Evolutionary conservation across 37 sponge, comb jelly and placozoan species (phyloP), one percentile per base, ranked within the genome.

Genomic region (Ianthella basta): DNA sequence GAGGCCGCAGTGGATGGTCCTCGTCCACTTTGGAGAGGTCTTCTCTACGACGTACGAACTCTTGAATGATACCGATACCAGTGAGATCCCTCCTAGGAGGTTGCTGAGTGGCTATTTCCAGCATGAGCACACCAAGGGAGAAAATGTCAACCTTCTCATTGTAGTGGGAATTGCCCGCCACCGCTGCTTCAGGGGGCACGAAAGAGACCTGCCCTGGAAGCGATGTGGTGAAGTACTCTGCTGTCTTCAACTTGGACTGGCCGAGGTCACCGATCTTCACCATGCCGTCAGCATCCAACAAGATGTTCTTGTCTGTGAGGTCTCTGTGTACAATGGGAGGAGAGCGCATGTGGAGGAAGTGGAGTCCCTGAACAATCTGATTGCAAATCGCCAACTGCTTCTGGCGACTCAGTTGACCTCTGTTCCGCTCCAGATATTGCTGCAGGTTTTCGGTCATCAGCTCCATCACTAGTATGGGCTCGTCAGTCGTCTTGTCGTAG

Each of bases 41-140:
- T 6, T 44, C 59, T 12, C 33, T 32, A 1, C 87, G 87, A 67
- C 87, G 79, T 10, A 82, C 81, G 16, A 69, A 23, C 63, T 87
- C 87, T 20, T 72, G 82, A 34, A 80, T 60, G 18, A 60, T 37
- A 20, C 73, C 41, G 36, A 72, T 72, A 12, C 39, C 73, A 34
- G 19, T 14, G 13, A 72, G 23, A 34, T 40, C 73, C 13, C 12
- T 13, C 5, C 39, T 72, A 37, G 73, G 73, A 20, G 32, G 32
- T 20, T 40, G 19, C 39, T 72, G 73, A 30, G 73, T 72, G 19
- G 40, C 73, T 37, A 72, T 72, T 20, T 29, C 16, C 35, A 33
- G 5, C 12, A 72, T 30, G 39, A 72, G 32, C 12, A 72, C 73
- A 13, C 73, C 73, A 8, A 72, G 40, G 73, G 73, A 72, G 73